Conservation (phyloP, 2,888 invertebrate species). For the Pheosia gnoma region DNA sequence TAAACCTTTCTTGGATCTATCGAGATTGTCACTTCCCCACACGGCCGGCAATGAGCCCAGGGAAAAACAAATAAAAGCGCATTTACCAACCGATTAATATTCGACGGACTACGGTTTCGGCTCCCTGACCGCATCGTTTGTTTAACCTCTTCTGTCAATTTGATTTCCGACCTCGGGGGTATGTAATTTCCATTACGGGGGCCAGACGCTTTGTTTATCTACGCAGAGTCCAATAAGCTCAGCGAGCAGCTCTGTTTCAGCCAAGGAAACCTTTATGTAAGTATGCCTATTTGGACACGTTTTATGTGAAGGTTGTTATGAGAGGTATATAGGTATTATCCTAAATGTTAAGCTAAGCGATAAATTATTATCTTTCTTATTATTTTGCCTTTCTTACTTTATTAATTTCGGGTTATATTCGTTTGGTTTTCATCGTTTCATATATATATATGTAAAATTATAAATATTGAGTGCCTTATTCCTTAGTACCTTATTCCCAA, state of each 20-base stretch:
- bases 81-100: slow-evolving; percentile 80
- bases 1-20: slow-evolving; percentile 28
- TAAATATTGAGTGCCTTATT: too few relatives aligned
- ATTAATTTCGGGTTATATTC: too few relatives aligned
- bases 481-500: too few relatives aligned
- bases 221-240: slow-evolving; percentile 67
- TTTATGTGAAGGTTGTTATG: slow-evolving; percentile 14
- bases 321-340: background rate
- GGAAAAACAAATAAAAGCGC: slow-evolving; percentile 79
- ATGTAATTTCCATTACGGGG: slow-evolving; percentile 81
- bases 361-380: background rate
- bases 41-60: slow-evolving; percentile 47
- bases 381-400: too few relatives aligned
- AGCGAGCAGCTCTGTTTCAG: slow-evolving; percentile 60
- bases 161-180: slow-evolving; percentile 81
- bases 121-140: slow-evolving; percentile 80
- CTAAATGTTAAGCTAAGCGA: background rate
- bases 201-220: slow-evolving; percentile 76
- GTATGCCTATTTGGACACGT: slow-evolving; percentile 25
- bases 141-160: slow-evolving; percentile 84
- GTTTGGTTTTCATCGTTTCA: too few relatives aligned
- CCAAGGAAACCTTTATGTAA: slow-evolving; percentile 48
- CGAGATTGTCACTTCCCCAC: slow-evolving; percentile 45
- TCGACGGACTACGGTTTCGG: slow-evolving; percentile 71
- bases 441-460: too few relatives aligned